Evolutionary conservation across 2,797 vertebrate genomes (phyloP), one percentile per base, ranked within the genome.

Genomic region (Danio kyathit): DNA sequence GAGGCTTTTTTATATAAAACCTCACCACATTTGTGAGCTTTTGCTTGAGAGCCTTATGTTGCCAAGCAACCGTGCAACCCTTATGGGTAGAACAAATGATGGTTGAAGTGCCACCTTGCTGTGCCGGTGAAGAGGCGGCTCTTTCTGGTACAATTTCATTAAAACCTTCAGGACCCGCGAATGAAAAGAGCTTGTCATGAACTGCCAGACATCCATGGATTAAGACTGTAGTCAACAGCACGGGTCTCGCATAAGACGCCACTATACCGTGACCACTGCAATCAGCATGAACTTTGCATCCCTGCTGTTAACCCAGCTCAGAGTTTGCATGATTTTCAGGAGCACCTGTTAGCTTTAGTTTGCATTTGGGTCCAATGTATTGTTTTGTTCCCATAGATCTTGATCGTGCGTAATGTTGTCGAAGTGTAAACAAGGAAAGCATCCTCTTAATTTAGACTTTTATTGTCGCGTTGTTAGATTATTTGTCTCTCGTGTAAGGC

Each of bases 91-190:
- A 87, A 83, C 86, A 83, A 86, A 77, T 52, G 81, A 82, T 85
- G 83, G 78, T 82, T 87, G 84, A 87, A 87, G 83, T 81, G 85
- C 83, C 52, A 52, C 71, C 85, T 73, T 82, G 82, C 86, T 87
- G 86, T 83, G 79, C 16, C 8, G 16, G 11, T 74, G 51, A 80
- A 80, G 70, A 79, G 77, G 46, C n/a, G 60, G 60, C 79, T 65
- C 43, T 73, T 74, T 82, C 67, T 77, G 72, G 61, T 80, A 65
- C 79, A 70, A 70, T 72, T 71, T 80, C 83, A 80, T 77, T 81
- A 77, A 77, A 82, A 75, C 82, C 78, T 82, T 77, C 79, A 74
- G 75, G 66, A 63, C 57, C 81, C 85, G 66, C 38, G n/a, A 59
- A 81, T 67, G 38, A 77, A 46, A 63, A 79, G 69, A 73, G 49